A percentile compares a stretch with the other conserved stretches of the same genome.
Conservation (phyloP, 2,888 invertebrate genomes). For the Acrobasis suavella region DNA sequence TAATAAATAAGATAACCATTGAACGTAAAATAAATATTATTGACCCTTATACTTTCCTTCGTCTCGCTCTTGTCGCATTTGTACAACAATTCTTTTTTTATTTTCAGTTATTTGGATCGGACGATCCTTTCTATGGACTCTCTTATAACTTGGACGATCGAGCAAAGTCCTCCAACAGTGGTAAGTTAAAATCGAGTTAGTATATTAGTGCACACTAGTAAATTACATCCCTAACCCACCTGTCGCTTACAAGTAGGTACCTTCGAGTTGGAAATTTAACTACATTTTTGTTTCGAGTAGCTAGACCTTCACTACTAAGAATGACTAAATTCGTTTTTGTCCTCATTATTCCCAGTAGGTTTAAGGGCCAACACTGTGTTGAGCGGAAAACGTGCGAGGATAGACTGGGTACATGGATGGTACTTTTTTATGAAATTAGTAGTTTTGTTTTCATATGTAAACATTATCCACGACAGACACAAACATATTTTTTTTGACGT, state of each 20-base stretch:
- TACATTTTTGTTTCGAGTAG: neutral
- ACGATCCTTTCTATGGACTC: constrained; percentile 79
- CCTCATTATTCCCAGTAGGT: neutral
- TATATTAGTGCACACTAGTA: neutral
- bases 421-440: too few relatives aligned
- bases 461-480: too few relatives aligned
- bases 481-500: too few relatives aligned
- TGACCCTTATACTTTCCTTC: too few relatives aligned
- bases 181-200: constrained; percentile 49
- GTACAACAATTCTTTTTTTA: neutral
- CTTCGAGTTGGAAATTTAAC: neutral
- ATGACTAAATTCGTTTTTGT: neutral
- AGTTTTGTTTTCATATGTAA: too few relatives aligned
- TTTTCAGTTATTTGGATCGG: constrained; percentile 73
- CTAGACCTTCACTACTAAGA: neutral
- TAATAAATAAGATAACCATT: too few relatives aligned
- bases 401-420: too few relatives aligned
- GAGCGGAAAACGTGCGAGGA: too few relatives aligned
- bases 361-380: too few relatives aligned
- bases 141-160: constrained; percentile 68
- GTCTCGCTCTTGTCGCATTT: too few relatives aligned
- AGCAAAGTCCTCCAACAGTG: constrained; percentile 59
- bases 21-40: too few relatives aligned
- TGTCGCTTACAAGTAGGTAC: neutral
- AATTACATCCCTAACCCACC: neutral